Evolutionary conservation across 2,113 vertebrate species (phyloP), one percentile per base, ranked within the genome.

Genomic region (Aegotheles bennettii): DNA sequence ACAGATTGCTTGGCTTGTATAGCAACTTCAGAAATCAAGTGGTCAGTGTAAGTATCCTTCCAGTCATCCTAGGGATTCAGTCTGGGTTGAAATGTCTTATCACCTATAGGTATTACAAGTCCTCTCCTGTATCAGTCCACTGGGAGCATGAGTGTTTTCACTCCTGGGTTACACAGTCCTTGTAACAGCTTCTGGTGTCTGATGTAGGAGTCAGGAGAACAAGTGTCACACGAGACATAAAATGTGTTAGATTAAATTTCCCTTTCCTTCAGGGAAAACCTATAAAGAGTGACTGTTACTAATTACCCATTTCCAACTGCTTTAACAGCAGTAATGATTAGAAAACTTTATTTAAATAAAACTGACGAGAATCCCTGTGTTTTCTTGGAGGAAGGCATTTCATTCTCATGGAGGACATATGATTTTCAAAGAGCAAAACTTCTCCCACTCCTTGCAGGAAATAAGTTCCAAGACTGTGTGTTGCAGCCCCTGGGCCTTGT

Each of bases 61-160:
- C n/a, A 53, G 13, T 90, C 83, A 95, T 95, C 79, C 53, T 43
- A 74, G 84, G 67, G 88, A 91, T 94, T 93, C 53, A 82, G 51
- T 57, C 40, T 54, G 40, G 24, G 36, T 88, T 92, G 56, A 84
- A 16, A 47, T 18, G 6, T 31, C 56, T 80, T 47, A 28, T 67
- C 67, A 84, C 35, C 42, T 56, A 26, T 45, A 69, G 42, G 26
- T 74, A 24, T 54, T 92, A 35, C 35, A 61, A 67, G 51, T 74
- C 45, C 16, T 90, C 51, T 84, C 26, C 50, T 70, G 15, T 80
- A 16, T 80, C 53, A 73, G 33, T 54, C 75, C 90, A 9, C 47
- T 20, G 50, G 74, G 33, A 74, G 33, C n/a, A 51, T 16, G 54
- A 63, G 10, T 48, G 24, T 77, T 80, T 64, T 64, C 63, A 69